phyloP scores from a whole-genome alignment of 2,797 vertebrate species.

The Anguilla marmorata region DNA sequence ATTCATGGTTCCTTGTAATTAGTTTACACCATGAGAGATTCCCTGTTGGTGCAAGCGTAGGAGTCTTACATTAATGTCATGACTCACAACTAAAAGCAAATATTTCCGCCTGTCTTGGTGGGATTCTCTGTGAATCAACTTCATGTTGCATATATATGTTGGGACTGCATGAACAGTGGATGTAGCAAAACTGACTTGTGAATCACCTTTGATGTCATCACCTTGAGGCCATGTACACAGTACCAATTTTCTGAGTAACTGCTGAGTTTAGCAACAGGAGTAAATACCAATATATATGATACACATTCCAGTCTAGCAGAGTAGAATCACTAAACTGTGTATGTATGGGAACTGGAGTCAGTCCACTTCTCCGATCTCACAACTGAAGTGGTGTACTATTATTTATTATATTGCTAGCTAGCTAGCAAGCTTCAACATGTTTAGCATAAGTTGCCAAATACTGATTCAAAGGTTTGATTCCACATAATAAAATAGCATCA shows the following conservation, averaged over 20 bases:
- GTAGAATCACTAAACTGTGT: too few relatives aligned
- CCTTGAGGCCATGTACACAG: not conserved
- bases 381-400: too few relatives aligned
- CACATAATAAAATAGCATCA: too few relatives aligned
- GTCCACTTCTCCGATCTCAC: too few relatives aligned
- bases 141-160: not conserved
- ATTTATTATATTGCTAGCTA: too few relatives aligned
- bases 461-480: too few relatives aligned
- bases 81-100: constrained; percentile 9
- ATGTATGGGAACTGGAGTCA: too few relatives aligned
- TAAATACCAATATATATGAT: too few relatives aligned
- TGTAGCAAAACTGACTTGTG: not conserved
- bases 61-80: constrained; percentile 21
- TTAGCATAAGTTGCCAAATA: too few relatives aligned
- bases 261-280: too few relatives aligned
- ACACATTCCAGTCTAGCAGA: too few relatives aligned
- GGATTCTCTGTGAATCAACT: constrained; percentile 16
- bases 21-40: not conserved
- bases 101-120: constrained; percentile 12
- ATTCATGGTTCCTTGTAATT: constrained; percentile 8
- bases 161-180: not conserved
- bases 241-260: not conserved
- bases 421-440: too few relatives aligned
- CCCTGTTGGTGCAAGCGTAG: constrained; percentile 15
- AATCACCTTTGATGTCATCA: constrained; percentile 27